Conservation (phyloP, 2,797 vertebrate species). For the Ptychadena robeensis region DNA sequence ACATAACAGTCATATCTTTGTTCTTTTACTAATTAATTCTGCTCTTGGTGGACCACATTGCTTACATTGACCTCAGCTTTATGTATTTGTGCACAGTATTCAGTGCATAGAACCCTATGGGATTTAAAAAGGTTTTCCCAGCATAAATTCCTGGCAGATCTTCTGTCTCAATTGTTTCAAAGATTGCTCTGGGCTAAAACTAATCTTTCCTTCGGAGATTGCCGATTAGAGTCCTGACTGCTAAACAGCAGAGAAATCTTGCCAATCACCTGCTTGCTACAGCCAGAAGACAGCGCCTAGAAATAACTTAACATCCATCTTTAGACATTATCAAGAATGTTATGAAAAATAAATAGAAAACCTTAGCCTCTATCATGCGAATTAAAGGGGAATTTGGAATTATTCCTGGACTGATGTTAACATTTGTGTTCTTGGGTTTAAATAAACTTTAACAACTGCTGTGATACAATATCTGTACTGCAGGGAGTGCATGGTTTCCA, state of each 20-base stretch:
- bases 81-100: neutral
- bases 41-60: neutral
- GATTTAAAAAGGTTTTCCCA: neutral
- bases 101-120: neutral
- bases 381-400: neutral
- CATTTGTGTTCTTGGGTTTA: no score
- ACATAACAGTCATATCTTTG: neutral
- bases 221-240: neutral
- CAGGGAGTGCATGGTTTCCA: no score
- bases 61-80: neutral
- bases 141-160: neutral
- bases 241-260: neutral
- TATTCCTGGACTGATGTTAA: no score
- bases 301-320: neutral
- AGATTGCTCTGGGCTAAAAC: neutral
- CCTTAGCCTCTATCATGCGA: neutral
- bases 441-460: no score
- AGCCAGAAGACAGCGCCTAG: neutral
- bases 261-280: neutral
- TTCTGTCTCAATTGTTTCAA: neutral
- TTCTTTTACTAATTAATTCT: neutral
- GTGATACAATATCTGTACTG: no score
- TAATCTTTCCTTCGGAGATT: slow-evolving; percentile 1
- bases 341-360: neutral
- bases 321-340: neutral